Evolutionary conservation across 2,888 invertebrate genomes (phyloP), one percentile per base, ranked within the genome.

Genomic region (Dryadula phaetusa): DNA sequence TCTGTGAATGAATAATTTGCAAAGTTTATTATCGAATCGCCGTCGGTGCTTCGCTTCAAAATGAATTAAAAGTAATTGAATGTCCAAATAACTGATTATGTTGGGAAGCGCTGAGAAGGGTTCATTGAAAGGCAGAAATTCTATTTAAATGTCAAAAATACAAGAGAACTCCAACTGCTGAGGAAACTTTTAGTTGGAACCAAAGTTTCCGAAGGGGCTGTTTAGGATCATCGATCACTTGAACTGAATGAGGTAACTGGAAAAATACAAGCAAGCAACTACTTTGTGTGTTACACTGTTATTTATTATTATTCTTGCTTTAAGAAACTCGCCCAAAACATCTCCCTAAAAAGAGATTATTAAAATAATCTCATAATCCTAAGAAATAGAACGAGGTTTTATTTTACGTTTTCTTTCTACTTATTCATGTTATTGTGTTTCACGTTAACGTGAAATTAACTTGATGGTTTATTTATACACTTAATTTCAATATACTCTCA

Each of bases 121-220:
- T 67, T 37, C 56, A 58, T 67, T 62, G 65, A 63, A 65, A 63
- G 58, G 63, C 46, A n/a, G 63, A 61, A 64, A 68, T 64, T 66
- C 69, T 69, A 71, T 71, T 71, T 67, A 71, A 64, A 64, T 72
- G 71, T 47, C 70, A 70, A 70, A 70, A 72, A 70, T 72, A 66
- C 66, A 54, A 52, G 63, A 44, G 40, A 65, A 71, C 63, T 69
- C 25, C 63, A 62, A 54, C 67, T 54, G 64, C 47, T 61, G 62
- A 52, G 34, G 22, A 64, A 67, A 65, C 40, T 56, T 65, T 47
- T 34, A 37, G 64, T 62, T 61, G 49, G 63, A n/a, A 56, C 47
- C 54, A 28, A 66, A 71, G 44, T 64, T 64, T 64, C 60, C 16
- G 49, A 64, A 62, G 44, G 56, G 66, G 67, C 34, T 62, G 61